Evolutionary conservation across 2,797 vertebrate genomes (phyloP).

Genomic region (Sebastes kiyomatsui): DNA sequence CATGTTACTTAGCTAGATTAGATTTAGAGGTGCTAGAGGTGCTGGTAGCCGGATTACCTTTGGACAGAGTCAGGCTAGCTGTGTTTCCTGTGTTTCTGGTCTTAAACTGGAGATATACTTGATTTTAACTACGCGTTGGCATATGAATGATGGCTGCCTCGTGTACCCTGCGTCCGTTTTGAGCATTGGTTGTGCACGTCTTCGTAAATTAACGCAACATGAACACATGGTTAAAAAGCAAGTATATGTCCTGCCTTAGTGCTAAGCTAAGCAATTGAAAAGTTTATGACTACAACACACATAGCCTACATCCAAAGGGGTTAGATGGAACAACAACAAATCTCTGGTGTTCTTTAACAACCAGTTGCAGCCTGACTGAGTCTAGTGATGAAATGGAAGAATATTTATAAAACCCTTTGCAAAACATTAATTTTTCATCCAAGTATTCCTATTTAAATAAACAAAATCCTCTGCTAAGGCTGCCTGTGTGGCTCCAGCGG

Average conservation of each 20-base stretch:
- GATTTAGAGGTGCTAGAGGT: too few relatives aligned
- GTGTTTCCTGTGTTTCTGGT: too few relatives aligned
- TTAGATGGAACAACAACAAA: not conserved
- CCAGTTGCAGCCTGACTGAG: not conserved
- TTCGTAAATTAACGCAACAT: not conserved
- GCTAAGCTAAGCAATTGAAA: not conserved
- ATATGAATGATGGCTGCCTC: too few relatives aligned
- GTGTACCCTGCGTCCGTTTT: not conserved
- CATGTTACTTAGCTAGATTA: too few relatives aligned
- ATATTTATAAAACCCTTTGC: slow-evolving; percentile 7
- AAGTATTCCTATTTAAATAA: not conserved
- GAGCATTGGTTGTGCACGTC: not conserved
- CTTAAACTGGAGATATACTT: too few relatives aligned
- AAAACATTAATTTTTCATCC: not conserved
- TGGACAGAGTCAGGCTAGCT: too few relatives aligned
- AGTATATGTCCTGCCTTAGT: not conserved
- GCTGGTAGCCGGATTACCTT: too few relatives aligned
- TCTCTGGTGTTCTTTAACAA: not conserved
- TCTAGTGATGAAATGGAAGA: not conserved
- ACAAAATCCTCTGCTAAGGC: not conserved
- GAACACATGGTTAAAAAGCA: not conserved
- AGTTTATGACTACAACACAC: not conserved
- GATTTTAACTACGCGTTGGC: too few relatives aligned
- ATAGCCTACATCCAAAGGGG: not conserved
- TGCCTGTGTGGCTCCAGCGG: not conserved